Evolutionary conservation across 2,797 vertebrate species (phyloP), one percentile per base, ranked within the genome.

Genomic region (Delichon dasypus): DNA sequence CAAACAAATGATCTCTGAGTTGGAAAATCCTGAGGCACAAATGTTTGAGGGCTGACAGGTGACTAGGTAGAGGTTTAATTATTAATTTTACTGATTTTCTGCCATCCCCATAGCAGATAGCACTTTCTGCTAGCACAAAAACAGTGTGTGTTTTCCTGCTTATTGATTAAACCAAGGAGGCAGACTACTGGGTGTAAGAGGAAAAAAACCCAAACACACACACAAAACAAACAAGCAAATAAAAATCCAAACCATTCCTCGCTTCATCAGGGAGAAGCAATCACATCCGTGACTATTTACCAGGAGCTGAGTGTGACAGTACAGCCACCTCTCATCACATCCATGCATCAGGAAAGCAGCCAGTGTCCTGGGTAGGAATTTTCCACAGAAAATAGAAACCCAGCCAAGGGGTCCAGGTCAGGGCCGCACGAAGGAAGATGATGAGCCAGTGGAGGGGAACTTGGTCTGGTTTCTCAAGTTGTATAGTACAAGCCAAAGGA

Each of bases 311-410:
- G 25, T 78, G 25, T 51, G 80, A 81, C 27, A 45, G 14, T 30
- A 54, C 1, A 10, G n/a, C 13, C 2, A 0, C 0, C 0, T 45
- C n/a, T 60, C 13, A 44, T 18, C n/a, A 42, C 1, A 2, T 23
- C 25, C 1, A 0, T 1, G 0, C n/a, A 23, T 27, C 36, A 75
- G 34, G 44, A 85, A 65, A 72, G 8, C 13, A 47, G 16, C 7
- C 25, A 80, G 22, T 44, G 34, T 13, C 12, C 0, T 5, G 26
- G 27, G 23, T 18, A 65, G 23, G 29, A 32, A 40, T 53, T 86
- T 89, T 78, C 21, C 42, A 78, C 0, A 0, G 10, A 7, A 27
- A 16, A 36, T 13, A 44, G 34, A 57, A 66, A 48, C 30, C 17
- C 45, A 84, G 36, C 7, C 29, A 30, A 57, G 19, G 11, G 23